Conservation (phyloP, 2,888 invertebrate genomes). For the Lochmaea capreae region DNA sequence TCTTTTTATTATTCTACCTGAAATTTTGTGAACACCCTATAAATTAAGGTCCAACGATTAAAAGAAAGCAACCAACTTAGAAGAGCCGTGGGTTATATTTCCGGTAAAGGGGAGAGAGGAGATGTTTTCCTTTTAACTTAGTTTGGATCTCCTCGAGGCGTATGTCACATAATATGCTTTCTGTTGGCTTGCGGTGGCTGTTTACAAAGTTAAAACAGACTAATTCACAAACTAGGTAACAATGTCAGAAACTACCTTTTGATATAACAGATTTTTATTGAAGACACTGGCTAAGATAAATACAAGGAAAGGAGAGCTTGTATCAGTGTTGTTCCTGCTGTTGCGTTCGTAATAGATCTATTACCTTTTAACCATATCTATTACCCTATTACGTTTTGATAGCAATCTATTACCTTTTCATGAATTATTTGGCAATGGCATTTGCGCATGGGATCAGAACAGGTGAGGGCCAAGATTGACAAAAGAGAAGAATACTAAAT, state of each 20-base stretch:
- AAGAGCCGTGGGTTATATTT: not conserved
- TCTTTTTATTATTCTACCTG: no score
- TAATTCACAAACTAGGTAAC: constrained; percentile 2
- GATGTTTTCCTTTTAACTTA: constrained; percentile 1
- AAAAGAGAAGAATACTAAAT: no score
- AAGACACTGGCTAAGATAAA: not conserved
- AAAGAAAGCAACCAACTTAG: not conserved
- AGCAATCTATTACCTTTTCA: no score
- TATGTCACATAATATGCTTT: not conserved
- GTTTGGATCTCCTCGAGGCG: constrained; percentile 8
- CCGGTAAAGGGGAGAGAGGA: not conserved
- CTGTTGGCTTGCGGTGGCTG: not conserved
- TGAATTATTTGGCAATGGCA: no score
- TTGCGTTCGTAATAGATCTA: no score
- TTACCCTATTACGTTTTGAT: no score
- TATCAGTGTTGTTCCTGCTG: no score
- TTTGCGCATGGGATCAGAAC: no score
- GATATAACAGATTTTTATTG: not conserved
- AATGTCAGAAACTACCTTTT: constrained; percentile 5
- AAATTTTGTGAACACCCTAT: no score
- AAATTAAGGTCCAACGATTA: not conserved
- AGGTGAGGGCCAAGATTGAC: no score
- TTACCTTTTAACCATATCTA: no score
- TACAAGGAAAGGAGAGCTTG: no score
- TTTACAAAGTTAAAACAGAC: not conserved